Evolutionary conservation across 2,888 invertebrate genomes (phyloP).

Genomic region (Pristionchus mayeri): DNA sequence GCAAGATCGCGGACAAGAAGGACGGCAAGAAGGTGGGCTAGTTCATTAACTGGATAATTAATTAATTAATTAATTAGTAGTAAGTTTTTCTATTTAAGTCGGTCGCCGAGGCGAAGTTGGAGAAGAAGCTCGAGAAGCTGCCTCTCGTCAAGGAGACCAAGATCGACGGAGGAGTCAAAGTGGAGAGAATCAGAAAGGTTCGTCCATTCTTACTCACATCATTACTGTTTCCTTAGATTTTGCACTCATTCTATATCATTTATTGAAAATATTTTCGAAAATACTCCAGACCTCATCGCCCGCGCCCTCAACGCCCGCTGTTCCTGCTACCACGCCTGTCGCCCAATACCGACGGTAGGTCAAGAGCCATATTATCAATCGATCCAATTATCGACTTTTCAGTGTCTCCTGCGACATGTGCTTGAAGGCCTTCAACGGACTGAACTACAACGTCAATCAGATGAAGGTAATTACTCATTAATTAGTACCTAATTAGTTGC

Average conservation of each 20-base stretch:
- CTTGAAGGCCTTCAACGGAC: conserved; percentile 64
- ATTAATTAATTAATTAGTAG: too few relatives aligned
- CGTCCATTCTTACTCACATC: neutral
- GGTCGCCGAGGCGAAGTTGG: conserved; percentile 23
- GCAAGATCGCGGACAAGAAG: conserved; percentile 47
- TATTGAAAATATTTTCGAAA: neutral
- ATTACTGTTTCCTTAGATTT: too few relatives aligned
- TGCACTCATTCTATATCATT: neutral
- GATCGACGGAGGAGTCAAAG: conserved; percentile 16
- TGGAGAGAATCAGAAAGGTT: conserved; percentile 23
- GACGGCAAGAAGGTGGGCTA: conserved; percentile 7
- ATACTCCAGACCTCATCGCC: conserved; percentile 2
- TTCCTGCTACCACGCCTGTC: neutral
- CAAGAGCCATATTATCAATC: neutral
- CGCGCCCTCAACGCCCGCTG: neutral
- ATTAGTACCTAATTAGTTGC: neutral
- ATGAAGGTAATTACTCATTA: conserved; percentile 56
- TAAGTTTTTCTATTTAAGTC: neutral
- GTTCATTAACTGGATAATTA: too few relatives aligned
- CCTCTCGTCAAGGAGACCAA: conserved; percentile 45
- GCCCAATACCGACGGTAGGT: conserved; percentile 39
- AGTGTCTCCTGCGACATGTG: conserved; percentile 66
- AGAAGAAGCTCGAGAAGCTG: conserved; percentile 44
- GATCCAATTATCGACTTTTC: neutral
- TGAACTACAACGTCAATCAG: conserved; percentile 65